These are phyloP conservation scores for Onchidella celtica DNA, from an alignment of 2,888 invertebrate genomes.

Conservation along the genomic window DNA sequence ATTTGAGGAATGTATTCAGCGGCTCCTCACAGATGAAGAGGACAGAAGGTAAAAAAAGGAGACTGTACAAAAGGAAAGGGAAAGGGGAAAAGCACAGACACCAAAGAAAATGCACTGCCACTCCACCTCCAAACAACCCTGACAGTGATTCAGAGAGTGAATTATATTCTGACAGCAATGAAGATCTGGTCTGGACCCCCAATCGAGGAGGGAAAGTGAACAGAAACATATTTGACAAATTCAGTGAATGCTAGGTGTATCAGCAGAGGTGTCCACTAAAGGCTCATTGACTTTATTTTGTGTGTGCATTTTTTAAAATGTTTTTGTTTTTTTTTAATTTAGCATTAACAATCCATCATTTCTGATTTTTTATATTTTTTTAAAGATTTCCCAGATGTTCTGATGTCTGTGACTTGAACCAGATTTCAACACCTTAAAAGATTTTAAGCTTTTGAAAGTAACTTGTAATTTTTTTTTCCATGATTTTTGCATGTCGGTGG, in stretches of 20 bases:
- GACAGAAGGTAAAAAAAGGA: neutral
- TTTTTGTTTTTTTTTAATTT: neutral
- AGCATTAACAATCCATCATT: neutral
- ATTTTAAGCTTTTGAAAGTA: too few species aligned
- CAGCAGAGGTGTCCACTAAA: neutral
- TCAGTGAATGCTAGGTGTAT: too few species aligned
- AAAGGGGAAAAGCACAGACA: neutral
- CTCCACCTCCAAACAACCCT: neutral
- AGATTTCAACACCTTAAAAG: too few species aligned
- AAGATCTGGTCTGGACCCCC: constrained; percentile 22
- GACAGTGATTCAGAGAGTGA: neutral
- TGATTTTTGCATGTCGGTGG: too few species aligned
- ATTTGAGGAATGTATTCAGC: constrained; percentile 18
- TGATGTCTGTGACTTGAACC: too few species aligned
- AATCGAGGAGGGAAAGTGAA: neutral
- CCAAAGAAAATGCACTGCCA: neutral
- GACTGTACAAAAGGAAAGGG: neutral
- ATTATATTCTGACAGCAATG: neutral
- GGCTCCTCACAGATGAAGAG: constrained; percentile 7
- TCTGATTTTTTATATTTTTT: neutral
- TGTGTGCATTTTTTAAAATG: neutral
- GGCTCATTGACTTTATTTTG: neutral
- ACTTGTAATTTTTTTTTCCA: too few species aligned
- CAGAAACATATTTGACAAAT: constrained; percentile 12
- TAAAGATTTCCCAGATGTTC: too few species aligned